These are phyloP conservation scores for Macrotus californicus DNA, from an alignment of 2,113 vertebrate species.

Conservation along the genomic window DNA sequence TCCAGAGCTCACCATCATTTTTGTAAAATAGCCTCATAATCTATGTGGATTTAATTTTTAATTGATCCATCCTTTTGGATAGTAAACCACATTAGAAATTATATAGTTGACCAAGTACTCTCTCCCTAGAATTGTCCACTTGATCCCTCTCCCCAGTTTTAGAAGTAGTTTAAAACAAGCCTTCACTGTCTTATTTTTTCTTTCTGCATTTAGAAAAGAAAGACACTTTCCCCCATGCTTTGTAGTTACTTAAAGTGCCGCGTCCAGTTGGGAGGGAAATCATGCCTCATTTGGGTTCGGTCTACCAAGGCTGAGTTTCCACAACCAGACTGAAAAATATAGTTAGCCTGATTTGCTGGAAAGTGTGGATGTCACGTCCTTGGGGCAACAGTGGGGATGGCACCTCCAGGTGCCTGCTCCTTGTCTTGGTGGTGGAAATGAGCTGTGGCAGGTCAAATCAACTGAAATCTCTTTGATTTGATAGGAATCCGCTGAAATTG, in stretches of 20 bases:
- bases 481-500: not conserved
- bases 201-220: not conserved
- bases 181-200: not conserved
- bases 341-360: conserved; percentile 1
- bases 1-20: not conserved
- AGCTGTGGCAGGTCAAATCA: not conserved
- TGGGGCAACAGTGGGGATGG: not conserved
- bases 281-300: conserved; percentile 35
- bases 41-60: not conserved
- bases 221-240: not conserved
- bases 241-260: conserved; percentile 5
- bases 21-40: not conserved
- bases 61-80: not conserved
- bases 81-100: not conserved
- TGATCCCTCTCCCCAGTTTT: not conserved
- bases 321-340: conserved; percentile 22
- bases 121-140: not conserved
- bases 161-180: not conserved
- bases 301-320: conserved; percentile 14
- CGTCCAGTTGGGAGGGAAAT: not conserved
- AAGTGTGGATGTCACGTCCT: not conserved
- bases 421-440: not conserved
- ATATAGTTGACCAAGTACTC: not conserved
- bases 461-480: not conserved
- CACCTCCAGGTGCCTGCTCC: rapidly evolving